A percentile compares a stretch with the other conserved stretches of the same genome.
Conservation (phyloP, 1,140 invertebrate species). For the Ceratitis capitata region DNA sequence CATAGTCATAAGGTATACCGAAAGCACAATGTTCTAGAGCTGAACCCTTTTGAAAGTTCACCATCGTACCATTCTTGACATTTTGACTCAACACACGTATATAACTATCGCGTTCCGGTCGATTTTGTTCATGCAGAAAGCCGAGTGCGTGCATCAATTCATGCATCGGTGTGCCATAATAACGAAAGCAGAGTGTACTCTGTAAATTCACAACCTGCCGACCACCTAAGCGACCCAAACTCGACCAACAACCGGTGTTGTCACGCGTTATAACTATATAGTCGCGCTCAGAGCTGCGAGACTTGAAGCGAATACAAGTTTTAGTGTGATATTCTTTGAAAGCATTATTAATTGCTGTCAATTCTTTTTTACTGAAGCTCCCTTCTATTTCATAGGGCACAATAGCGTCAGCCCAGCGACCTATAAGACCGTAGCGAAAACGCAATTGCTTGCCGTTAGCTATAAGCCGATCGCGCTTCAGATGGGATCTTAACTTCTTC, state of each 20-base stretch:
- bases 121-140: slow-evolving; percentile 88
- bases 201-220: slow-evolving; percentile 62
- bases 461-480: slow-evolving; percentile 74
- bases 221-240: slow-evolving; percentile 75
- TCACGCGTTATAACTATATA: slow-evolving; percentile 75
- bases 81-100: slow-evolving; percentile 78
- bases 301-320: slow-evolving; percentile 78
- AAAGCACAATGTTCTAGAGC: slow-evolving; percentile 69
- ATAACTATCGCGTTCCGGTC: slow-evolving; percentile 80
- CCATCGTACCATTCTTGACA: slow-evolving; percentile 73
- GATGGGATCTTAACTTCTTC: slow-evolving; percentile 79
- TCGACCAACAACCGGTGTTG: slow-evolving; percentile 83
- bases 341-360: slow-evolving; percentile 70
- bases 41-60: slow-evolving; percentile 77
- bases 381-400: slow-evolving; percentile 78
- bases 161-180: slow-evolving; percentile 80
- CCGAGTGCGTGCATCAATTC: slow-evolving; percentile 87
- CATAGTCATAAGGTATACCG: slow-evolving; percentile 79
- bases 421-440: slow-evolving; percentile 71
- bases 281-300: slow-evolving; percentile 71
- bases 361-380: slow-evolving; percentile 68
- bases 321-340: slow-evolving; percentile 75
- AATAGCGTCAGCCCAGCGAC: slow-evolving; percentile 74
- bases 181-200: slow-evolving; percentile 75
- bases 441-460: slow-evolving; percentile 70